Conservation (phyloP, 64 coral and sea anemone genomes). For the Montipora efflorescens region DNA sequence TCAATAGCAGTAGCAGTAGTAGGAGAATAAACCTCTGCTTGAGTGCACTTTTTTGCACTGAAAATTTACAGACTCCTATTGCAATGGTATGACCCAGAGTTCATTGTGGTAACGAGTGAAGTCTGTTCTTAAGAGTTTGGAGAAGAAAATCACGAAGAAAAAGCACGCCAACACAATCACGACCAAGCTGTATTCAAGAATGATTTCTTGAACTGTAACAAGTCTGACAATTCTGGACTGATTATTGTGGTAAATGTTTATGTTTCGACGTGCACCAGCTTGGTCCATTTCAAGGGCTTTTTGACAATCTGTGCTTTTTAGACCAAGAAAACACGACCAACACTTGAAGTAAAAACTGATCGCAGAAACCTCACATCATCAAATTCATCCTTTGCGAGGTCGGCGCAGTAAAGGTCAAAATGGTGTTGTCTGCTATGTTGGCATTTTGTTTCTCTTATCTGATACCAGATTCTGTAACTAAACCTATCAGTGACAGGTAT, state of each 20-base stretch:
- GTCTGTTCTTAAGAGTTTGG: neutral
- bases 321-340: neutral
- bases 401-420: no score
- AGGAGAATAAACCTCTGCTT: neutral
- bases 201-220: constrained; percentile 11
- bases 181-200: constrained; percentile 23
- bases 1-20: no score
- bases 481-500: no score
- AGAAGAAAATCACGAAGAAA: neutral
- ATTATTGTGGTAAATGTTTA: neutral
- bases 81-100: neutral
- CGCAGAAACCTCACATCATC: no score
- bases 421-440: no score
- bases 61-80: no score
- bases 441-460: no score
- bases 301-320: neutral
- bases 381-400: no score
- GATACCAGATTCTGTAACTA: no score
- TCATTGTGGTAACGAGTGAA: neutral
- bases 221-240: constrained; percentile 1
- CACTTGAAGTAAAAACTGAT: neutral
- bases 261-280: neutral
- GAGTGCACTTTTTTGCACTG: neutral
- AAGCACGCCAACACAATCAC: constrained; percentile 32
- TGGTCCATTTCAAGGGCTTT: neutral